A percentile compares a stretch with the other conserved stretches of the same genome.
These are phyloP conservation scores for Popillia japonica DNA, from an alignment of 1,140 invertebrate species.

Conservation along the genomic window DNA sequence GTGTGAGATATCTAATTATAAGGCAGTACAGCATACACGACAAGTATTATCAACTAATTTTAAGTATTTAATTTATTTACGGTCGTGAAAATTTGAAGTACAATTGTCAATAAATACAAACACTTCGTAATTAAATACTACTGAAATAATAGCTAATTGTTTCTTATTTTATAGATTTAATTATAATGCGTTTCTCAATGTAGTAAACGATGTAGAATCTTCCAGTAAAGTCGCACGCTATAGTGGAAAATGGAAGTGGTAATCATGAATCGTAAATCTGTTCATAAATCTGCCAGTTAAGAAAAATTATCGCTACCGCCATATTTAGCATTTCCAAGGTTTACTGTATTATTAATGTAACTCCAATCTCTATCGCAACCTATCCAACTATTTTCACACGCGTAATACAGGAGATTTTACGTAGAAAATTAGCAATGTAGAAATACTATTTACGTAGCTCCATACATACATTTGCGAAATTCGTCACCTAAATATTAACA, in stretches of 20 bases:
- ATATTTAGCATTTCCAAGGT: conserved; percentile 19
- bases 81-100: too few species aligned
- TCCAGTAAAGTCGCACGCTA: conserved; percentile 3
- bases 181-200: conserved; percentile 6
- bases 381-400: conserved; percentile 16
- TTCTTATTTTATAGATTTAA: background rate
- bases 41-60: too few species aligned
- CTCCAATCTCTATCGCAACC: background rate
- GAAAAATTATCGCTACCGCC: conserved; percentile 17
- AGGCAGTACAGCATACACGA: too few species aligned
- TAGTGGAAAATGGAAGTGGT: background rate
- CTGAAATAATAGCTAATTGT: background rate
- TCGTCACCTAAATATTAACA: too few species aligned
- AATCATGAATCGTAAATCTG: conserved; percentile 32
- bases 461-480: too few species aligned
- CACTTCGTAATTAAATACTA: background rate
- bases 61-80: too few species aligned
- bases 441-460: too few species aligned
- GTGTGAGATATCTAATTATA: too few species aligned
- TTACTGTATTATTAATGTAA: conserved; percentile 24
- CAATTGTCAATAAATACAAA: background rate
- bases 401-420: background rate
- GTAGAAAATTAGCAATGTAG: too few species aligned
- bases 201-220: background rate
- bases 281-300: conserved; percentile 1